These are phyloP conservation scores for Hippasteria phrygiana DNA, from an alignment of 53 echinoderm and acorn worm species.

Conservation along the genomic window DNA sequence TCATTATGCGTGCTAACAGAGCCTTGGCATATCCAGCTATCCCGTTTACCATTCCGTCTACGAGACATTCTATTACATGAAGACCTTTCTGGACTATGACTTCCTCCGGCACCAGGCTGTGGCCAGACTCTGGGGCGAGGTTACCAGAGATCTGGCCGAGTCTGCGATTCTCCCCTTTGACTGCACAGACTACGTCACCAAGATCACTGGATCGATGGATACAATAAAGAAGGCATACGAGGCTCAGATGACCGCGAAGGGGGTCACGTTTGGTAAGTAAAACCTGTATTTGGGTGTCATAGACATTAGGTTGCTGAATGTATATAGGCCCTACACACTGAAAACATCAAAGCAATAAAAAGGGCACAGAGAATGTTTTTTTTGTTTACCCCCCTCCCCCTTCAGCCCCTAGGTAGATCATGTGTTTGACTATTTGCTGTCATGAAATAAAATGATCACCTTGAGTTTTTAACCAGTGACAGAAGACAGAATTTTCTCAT, in stretches of 20 bases:
- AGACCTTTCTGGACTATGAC: conserved; percentile 79
- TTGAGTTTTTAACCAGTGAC: too few species aligned
- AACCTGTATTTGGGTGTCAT: not conserved
- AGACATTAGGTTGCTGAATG: not conserved
- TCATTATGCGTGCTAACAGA: conserved; percentile 37
- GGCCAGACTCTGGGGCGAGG: conserved; percentile 76
- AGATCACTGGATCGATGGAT: conserved; percentile 63
- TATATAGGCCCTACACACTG: not conserved
- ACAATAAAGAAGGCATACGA: conserved; percentile 67
- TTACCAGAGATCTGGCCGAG: conserved; percentile 78
- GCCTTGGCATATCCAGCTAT: conserved; percentile 84
- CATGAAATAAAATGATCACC: too few species aligned
- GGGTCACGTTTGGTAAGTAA: conserved; percentile 75
- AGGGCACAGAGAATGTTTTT: too few species aligned
- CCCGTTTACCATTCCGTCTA: conserved; percentile 98
- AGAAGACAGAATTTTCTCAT: too few species aligned
- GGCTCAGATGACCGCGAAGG: conserved; percentile 64
- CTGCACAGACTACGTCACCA: conserved; percentile 72
- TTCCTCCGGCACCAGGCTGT: conserved; percentile 76
- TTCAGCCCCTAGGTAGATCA: too few species aligned
- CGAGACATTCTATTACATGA: conserved; percentile 89
- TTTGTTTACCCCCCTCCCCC: too few species aligned
- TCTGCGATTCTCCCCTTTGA: conserved; percentile 77
- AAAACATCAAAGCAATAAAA: not conserved
- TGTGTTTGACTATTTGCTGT: too few species aligned